phyloP scores from a whole-genome alignment of 2,888 invertebrate genomes.

The Mermis nigrescens region DNA sequence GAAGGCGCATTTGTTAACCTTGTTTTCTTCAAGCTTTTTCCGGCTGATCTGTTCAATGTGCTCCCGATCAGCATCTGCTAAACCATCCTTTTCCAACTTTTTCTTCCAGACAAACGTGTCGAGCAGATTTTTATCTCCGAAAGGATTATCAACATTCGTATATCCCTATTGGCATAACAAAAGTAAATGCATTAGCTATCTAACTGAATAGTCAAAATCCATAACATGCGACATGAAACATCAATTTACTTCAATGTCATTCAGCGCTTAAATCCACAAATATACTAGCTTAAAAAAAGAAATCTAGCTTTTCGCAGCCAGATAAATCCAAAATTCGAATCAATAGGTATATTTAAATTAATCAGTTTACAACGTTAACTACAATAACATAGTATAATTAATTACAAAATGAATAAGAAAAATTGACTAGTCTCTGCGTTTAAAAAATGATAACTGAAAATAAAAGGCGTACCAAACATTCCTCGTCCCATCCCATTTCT shows the following conservation, averaged over 20 bases:
- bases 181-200: neutral
- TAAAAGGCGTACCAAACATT: neutral
- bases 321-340: too few species aligned
- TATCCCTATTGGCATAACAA: conserved; percentile 38
- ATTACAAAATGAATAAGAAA: too few species aligned
- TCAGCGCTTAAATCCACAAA: too few species aligned
- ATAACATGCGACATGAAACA: too few species aligned
- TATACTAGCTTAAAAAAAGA: too few species aligned
- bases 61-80: conserved; percentile 52
- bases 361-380: too few species aligned
- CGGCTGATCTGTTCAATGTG: conserved; percentile 62
- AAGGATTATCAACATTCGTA: conserved; percentile 93
- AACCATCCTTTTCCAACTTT: conserved; percentile 79
- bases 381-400: too few species aligned
- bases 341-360: too few species aligned
- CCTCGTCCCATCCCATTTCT: conserved; percentile 15
- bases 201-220: too few species aligned
- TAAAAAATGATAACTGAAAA: neutral
- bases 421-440: too few species aligned
- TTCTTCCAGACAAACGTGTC: conserved; percentile 92
- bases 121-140: conserved; percentile 82
- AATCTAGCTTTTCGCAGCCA: too few species aligned
- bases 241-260: too few species aligned
- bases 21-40: conserved; percentile 72
- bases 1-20: conserved; percentile 33